These are phyloP conservation scores for Molanna angustata DNA, from an alignment of 2,888 invertebrate genomes.

Conservation along the genomic window DNA sequence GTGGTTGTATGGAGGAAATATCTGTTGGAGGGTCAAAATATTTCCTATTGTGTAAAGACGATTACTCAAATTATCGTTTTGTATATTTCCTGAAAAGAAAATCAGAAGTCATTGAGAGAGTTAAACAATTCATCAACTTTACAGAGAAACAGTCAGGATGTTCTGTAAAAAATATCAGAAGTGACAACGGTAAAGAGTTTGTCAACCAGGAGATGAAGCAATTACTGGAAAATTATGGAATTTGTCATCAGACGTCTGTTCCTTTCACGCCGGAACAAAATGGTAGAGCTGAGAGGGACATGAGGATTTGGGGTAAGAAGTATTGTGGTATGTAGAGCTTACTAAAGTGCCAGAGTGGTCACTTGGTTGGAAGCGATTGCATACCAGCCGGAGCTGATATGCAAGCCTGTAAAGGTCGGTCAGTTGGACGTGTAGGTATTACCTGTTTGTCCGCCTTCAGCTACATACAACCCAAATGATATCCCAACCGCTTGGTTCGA, in stretches of 20 bases:
- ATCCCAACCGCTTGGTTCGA: no score
- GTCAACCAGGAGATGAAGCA: not conserved
- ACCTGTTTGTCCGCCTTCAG: no score
- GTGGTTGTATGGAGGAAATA: not conserved
- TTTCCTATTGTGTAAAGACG: not conserved
- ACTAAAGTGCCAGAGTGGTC: no score
- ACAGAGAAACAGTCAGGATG: not conserved
- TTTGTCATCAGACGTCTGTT: not conserved
- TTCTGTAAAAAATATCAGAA: not conserved
- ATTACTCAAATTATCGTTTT: not conserved
- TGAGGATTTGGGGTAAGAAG: no score
- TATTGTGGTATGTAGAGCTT: no score
- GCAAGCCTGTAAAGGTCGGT: no score
- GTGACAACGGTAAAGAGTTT: constrained; percentile 1
- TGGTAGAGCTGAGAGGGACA: not conserved
- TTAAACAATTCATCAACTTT: not conserved
- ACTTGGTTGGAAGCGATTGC: no score
- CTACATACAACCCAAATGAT: no score
- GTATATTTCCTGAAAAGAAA: not conserved
- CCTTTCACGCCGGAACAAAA: not conserved
- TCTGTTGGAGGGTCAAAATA: not conserved
- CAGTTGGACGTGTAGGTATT: no score
- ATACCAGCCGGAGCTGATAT: no score
- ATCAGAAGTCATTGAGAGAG: not conserved
- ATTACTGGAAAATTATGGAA: not conserved